Percentiles rank a stretch among this genome's conserved stretches.
These are phyloP conservation scores for Mustelus asterias DNA, from an alignment of 2,113 vertebrate genomes.

Conservation along the genomic window DNA sequence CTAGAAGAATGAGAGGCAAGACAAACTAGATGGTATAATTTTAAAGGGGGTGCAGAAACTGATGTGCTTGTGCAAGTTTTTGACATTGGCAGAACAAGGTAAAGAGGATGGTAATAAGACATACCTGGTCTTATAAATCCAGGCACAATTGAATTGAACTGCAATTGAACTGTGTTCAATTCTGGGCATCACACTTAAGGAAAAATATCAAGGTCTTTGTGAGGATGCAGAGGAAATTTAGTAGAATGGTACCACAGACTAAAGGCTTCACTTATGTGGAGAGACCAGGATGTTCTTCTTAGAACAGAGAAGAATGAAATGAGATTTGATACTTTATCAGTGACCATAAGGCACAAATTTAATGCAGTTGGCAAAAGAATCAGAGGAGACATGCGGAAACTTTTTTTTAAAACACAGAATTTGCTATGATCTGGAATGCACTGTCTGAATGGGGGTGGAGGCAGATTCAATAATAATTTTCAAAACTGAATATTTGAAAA, in stretches of 20 bases:
- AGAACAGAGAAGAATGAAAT: not conserved
- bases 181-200: not conserved
- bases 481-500: not conserved
- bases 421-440: no score
- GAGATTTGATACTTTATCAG: not conserved
- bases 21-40: not conserved
- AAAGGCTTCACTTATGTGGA: not conserved
- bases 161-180: not conserved
- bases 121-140: not conserved
- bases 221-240: not conserved
- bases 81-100: not conserved
- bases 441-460: not conserved
- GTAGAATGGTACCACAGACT: not conserved
- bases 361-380: no score
- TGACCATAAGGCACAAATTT: no score
- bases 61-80: not conserved
- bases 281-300: not conserved
- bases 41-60: not conserved
- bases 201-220: not conserved
- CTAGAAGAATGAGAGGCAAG: not conserved
- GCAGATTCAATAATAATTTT: no score
- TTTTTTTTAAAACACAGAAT: no score
- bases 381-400: no score
- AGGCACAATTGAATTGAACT: not conserved
- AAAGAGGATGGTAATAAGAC: not conserved